These are phyloP conservation scores for Phaedon cochleariae DNA, from an alignment of 2,888 invertebrate genomes.

Conservation along the genomic window DNA sequence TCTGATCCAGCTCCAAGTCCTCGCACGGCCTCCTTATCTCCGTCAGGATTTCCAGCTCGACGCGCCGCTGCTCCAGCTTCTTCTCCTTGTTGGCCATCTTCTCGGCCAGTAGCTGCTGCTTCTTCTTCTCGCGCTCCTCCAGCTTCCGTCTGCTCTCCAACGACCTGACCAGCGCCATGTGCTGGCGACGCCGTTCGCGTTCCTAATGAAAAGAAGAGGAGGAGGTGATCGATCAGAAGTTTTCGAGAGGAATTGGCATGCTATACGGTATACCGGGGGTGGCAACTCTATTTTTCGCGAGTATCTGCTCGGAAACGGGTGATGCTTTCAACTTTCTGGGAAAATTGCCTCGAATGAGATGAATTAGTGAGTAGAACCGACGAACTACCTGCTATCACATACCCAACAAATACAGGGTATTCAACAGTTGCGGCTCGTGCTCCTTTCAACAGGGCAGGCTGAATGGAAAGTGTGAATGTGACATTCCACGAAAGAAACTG, in stretches of 20 bases:
- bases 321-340: too few relatives aligned
- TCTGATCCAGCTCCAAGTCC: slow-evolving; percentile 86
- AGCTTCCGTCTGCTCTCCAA: slow-evolving; percentile 86
- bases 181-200: slow-evolving; percentile 84
- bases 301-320: too few relatives aligned
- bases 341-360: too few relatives aligned
- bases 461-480: too few relatives aligned
- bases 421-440: too few relatives aligned
- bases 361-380: too few relatives aligned
- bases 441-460: too few relatives aligned
- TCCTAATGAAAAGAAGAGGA: slow-evolving; percentile 21
- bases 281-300: too few relatives aligned
- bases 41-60: slow-evolving; percentile 73
- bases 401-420: too few relatives aligned
- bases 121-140: slow-evolving; percentile 83
- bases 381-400: too few relatives aligned
- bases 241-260: background rate
- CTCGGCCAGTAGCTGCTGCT: slow-evolving; percentile 82
- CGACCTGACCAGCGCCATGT: slow-evolving; percentile 87
- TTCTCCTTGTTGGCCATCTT: slow-evolving; percentile 86
- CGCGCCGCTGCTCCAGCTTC: slow-evolving; percentile 75
- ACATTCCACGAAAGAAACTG: too few relatives aligned
- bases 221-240: background rate
- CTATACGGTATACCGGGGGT: background rate
- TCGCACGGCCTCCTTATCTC: slow-evolving; percentile 88